These are phyloP conservation scores for Pristis pectinata DNA, from an alignment of 2,797 vertebrate species.

Conservation along the genomic window DNA sequence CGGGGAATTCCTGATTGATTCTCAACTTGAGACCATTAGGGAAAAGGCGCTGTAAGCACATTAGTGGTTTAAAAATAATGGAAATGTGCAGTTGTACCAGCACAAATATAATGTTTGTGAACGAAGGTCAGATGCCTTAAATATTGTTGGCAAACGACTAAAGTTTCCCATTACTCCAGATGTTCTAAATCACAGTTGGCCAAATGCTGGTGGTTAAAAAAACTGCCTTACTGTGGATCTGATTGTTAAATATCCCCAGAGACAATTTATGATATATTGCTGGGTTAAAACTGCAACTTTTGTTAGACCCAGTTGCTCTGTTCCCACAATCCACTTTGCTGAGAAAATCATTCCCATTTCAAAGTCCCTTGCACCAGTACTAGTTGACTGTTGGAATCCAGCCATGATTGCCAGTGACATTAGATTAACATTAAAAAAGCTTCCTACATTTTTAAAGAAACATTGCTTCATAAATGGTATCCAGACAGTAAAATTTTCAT, in stretches of 20 bases:
- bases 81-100: neutral
- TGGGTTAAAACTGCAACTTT: slow-evolving; percentile 67
- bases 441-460: neutral
- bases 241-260: slow-evolving; percentile 77
- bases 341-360: slow-evolving; percentile 64
- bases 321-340: slow-evolving; percentile 90
- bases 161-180: slow-evolving; percentile 58
- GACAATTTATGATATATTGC: slow-evolving; percentile 76
- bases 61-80: slow-evolving; percentile 8
- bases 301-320: slow-evolving; percentile 63
- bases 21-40: neutral
- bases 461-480: neutral
- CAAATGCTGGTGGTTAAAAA: slow-evolving; percentile 73
- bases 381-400: slow-evolving; percentile 3
- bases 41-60: neutral
- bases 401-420: neutral
- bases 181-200: slow-evolving; percentile 84
- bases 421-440: neutral
- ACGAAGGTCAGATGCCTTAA: slow-evolving; percentile 24
- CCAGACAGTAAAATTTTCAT: neutral
- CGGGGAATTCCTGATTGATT: neutral
- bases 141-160: slow-evolving; percentile 21
- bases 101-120: slow-evolving; percentile 21
- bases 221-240: slow-evolving; percentile 69
- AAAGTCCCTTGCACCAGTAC: neutral